These are phyloP conservation scores for Sebastes kiyomatsui DNA, from an alignment of 2,797 vertebrate genomes.

Conservation along the genomic window DNA sequence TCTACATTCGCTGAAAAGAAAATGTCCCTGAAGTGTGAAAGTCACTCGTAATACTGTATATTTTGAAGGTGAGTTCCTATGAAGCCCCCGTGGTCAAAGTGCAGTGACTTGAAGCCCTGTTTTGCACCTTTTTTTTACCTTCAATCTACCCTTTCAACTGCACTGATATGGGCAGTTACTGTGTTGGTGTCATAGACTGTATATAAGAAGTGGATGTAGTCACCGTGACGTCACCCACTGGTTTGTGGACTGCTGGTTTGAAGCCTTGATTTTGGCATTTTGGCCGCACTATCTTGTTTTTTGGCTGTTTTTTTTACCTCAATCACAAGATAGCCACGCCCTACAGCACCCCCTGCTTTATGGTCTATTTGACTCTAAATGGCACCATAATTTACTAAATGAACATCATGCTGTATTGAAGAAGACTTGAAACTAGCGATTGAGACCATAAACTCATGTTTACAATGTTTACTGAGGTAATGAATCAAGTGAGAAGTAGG, in stretches of 20 bases:
- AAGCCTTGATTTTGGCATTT: background rate
- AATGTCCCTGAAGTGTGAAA: background rate
- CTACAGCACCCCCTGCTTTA: no score
- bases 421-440: no score
- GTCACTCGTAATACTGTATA: background rate
- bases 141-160: constrained; percentile 7
- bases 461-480: no score
- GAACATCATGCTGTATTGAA: no score
- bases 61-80: constrained; percentile 3
- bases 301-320: no score
- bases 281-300: no score
- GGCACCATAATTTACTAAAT: no score
- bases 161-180: constrained; percentile 5
- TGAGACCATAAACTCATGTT: no score
- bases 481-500: no score
- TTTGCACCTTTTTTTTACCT: constrained; percentile 47
- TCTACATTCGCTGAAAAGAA: background rate
- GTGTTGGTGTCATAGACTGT: background rate
- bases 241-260: background rate
- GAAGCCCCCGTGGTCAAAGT: background rate
- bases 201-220: background rate
- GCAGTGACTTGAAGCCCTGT: constrained; percentile 27
- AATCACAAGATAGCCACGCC: background rate
- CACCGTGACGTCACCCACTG: background rate
- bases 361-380: no score